phyloP scores from a whole-genome alignment of 1,140 invertebrate genomes.

The Polypedilum vanderplanki region DNA sequence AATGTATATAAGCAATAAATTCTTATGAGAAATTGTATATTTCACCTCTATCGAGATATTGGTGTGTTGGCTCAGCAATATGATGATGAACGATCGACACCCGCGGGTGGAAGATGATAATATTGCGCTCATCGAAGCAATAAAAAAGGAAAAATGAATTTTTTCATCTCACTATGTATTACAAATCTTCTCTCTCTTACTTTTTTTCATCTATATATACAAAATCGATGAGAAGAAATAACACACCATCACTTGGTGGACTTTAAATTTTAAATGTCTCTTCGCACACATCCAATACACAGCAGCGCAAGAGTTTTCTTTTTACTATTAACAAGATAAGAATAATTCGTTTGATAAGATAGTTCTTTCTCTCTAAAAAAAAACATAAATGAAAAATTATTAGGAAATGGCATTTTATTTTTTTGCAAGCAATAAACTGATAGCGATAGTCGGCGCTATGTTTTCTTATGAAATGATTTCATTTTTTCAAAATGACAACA shows the following conservation, averaged over 20 bases:
- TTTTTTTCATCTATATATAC: background rate
- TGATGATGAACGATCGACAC: conserved; percentile 4
- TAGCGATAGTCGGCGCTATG: background rate
- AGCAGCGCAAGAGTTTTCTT: background rate
- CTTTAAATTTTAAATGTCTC: conserved; percentile 26
- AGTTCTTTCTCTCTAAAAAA: background rate
- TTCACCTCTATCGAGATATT: background rate
- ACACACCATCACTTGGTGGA: background rate
- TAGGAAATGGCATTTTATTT: background rate
- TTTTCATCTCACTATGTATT: background rate
- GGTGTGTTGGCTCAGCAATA: background rate
- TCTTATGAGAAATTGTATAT: background rate
- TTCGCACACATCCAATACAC: background rate
- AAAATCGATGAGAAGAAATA: too few relatives aligned
- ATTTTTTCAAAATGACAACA: background rate
- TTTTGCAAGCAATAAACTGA: background rate
- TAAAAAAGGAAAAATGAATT: conserved; percentile 6
- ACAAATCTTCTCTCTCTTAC: background rate
- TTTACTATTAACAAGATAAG: conserved; percentile 15
- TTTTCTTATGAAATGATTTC: background rate
- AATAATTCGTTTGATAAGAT: background rate
- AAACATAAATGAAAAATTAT: too few relatives aligned
- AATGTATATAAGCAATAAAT: background rate
- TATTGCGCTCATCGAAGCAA: background rate
- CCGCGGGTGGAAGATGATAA: background rate